Base-by-base conservation (phyloP, 2,797 vertebrate species). In the Erpetoichthys calabaricus region DNA sequence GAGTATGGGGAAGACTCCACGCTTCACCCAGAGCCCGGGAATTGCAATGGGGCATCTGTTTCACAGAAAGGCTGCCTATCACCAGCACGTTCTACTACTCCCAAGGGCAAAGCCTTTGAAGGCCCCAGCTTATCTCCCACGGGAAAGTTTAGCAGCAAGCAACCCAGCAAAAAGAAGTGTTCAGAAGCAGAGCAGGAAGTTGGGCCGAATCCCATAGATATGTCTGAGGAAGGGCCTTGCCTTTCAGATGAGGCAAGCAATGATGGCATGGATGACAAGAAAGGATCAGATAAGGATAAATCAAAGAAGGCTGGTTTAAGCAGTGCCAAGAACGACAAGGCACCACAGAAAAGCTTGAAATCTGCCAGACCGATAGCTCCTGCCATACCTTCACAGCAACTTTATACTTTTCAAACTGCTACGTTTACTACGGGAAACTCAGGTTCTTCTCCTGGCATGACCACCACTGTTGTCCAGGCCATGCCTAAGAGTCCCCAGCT, bases 31-130 rank as follows among this genome's bases (percentile, higher is more conserved):
- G 96, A 99, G 41, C 68, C 90, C 0, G 86, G 89, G 45, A 90
- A 78, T 77, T 99, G 94, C 80, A 98, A 99, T 0, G 94, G 96
- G 1, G 90, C 91, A 0, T 69, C 91, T 0, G 75, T 77, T 60
- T 83, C 91, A 2, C 96, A 98, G 60, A 99, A 98, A 74, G 92
- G 93, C 45, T 93, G 88, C 3, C 76, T 90, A 8, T 99, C 96
- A 2, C 94, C 96, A 0, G 96, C 96, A 46, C 88, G 92, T 54
- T 98, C 94, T 0, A 79, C 89, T 66, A 98, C 94, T 57, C 96
- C 94, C 50, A 98, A 99, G 80, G 92, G 91, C 57, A 88, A 93
- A 63, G 84, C 91, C 61, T 77, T 93, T 76, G 96, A 99, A 62
- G 89, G 88, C 5, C 94, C 94, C 49, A 98, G 94, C 67, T 89